phyloP scores from a whole-genome alignment of 2,113 vertebrate genomes.

The Colinus virginianus region DNA sequence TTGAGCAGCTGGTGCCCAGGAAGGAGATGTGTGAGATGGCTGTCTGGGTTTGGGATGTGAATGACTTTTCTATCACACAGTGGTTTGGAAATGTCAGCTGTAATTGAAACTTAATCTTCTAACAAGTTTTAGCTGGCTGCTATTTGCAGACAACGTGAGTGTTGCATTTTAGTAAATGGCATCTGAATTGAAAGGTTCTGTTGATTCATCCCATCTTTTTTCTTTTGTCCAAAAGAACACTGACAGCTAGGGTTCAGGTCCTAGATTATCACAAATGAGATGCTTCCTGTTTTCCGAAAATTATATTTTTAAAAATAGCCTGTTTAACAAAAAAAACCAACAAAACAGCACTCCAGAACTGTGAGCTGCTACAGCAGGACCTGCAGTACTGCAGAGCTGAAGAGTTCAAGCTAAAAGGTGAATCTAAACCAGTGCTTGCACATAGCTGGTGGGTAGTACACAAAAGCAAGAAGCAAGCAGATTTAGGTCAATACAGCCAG shows the following conservation, averaged over 20 bases:
- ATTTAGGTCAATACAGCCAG: background rate
- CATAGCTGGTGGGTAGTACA: background rate
- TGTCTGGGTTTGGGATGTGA: background rate
- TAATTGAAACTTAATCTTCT: slow-evolving; percentile 71
- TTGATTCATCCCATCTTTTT: background rate
- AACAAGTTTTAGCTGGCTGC: slow-evolving; percentile 37
- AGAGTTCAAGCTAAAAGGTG: background rate
- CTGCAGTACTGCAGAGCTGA: background rate
- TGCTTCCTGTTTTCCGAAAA: background rate
- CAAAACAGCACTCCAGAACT: background rate
- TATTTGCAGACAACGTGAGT: slow-evolving; percentile 53
- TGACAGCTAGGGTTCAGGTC: background rate
- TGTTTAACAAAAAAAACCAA: background rate
- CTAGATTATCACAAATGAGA: background rate
- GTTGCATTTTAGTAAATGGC: slow-evolving; percentile 64
- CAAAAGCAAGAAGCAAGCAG: background rate
- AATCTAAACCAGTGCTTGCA: background rate
- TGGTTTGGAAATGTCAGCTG: slow-evolving; percentile 67
- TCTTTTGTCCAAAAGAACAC: background rate
- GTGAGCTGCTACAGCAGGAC: background rate
- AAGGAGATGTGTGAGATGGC: background rate
- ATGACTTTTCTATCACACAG: background rate
- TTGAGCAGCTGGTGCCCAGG: slow-evolving; percentile 1
- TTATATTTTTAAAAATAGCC: background rate
- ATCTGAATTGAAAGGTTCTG: slow-evolving; percentile 45